Evolutionary conservation across 2,113 vertebrate genomes (phyloP).

Genomic region (Alethe castanea): DNA sequence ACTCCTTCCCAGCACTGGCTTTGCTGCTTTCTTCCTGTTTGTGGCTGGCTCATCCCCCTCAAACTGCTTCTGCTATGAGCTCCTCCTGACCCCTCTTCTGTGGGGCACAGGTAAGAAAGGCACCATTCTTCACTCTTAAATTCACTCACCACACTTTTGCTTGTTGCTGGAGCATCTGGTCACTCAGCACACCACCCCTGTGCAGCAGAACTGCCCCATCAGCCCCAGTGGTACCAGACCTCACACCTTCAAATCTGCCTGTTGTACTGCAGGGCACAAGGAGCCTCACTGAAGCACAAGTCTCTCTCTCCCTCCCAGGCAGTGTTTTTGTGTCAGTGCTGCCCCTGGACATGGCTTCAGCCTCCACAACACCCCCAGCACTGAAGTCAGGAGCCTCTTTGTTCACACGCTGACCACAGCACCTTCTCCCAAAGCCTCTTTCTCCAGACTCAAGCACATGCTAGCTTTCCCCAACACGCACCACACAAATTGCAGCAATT

Average conservation of each 20-base stretch:
- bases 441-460: not conserved
- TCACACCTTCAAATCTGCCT: not conserved
- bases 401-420: not conserved
- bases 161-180: not conserved
- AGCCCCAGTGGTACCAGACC: not conserved
- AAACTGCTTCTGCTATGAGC: not conserved
- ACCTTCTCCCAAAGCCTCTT: not conserved
- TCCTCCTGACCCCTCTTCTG: not conserved
- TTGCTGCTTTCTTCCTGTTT: not conserved
- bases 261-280: accelerated
- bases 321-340: not conserved
- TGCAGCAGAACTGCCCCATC: not conserved
- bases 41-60: not conserved
- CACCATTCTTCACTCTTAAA: not conserved
- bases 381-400: not conserved
- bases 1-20: not conserved
- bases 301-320: not conserved
- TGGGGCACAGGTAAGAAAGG: not conserved
- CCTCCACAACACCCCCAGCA: not conserved
- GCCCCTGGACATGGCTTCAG: not conserved
- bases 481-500: slow-evolving; percentile 51
- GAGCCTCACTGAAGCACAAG: not conserved
- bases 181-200: not conserved
- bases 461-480: not conserved
- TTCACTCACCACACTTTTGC: not conserved